Evolutionary conservation across 2,888 invertebrate species (phyloP).

Genomic region (Marasmarcha lunaedactyla): DNA sequence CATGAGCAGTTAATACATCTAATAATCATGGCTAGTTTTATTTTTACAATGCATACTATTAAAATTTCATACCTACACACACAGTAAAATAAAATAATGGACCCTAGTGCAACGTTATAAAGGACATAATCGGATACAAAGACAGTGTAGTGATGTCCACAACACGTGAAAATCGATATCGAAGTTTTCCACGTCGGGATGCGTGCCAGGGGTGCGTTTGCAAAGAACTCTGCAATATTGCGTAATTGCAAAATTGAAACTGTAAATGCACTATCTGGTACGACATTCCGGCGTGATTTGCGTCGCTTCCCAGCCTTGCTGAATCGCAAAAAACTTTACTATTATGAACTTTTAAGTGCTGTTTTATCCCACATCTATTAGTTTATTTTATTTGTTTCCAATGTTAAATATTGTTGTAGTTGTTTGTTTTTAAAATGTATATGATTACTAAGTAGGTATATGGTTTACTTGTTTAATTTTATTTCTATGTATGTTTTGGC

Average conservation of each 20-base stretch:
- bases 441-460: too few relatives aligned
- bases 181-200: constrained; percentile 77
- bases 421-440: background rate
- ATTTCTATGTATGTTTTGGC: too few relatives aligned
- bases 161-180: constrained; percentile 38
- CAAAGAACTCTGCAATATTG: constrained; percentile 74
- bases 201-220: constrained; percentile 99
- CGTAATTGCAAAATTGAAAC: constrained; percentile 70
- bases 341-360: constrained; percentile 46
- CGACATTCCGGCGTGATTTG: constrained; percentile 86
- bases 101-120: too few relatives aligned
- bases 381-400: background rate
- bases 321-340: constrained; percentile 28
- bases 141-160: constrained; percentile 38
- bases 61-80: too few relatives aligned
- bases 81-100: too few relatives aligned
- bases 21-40: too few relatives aligned
- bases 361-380: constrained; percentile 7
- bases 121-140: constrained; percentile 16
- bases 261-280: constrained; percentile 99
- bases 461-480: too few relatives aligned
- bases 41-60: too few relatives aligned
- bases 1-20: too few relatives aligned
- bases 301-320: constrained; percentile 48
- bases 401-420: too few relatives aligned